Conservation (phyloP, 1,140 invertebrate genomes). For the Drosophila miranda region DNA sequence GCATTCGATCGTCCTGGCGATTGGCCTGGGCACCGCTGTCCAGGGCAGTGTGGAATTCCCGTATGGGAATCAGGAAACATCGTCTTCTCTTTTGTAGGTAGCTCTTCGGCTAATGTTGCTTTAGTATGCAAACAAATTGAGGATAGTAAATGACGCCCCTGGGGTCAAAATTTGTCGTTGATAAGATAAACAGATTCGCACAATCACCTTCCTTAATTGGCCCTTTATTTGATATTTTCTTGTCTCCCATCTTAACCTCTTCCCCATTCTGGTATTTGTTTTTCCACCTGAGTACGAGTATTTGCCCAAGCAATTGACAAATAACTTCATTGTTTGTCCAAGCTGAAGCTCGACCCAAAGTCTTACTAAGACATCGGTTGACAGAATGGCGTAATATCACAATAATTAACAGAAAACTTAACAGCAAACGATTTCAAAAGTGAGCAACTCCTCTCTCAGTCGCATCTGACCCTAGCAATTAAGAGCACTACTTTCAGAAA, state of each 20-base stretch:
- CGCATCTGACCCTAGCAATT: no score
- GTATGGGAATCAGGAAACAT: slow-evolving; percentile 57
- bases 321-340: slow-evolving; percentile 48
- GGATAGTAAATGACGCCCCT: slow-evolving; percentile 24
- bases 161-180: slow-evolving; percentile 8
- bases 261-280: background rate
- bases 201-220: slow-evolving; percentile 68
- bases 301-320: slow-evolving; percentile 70
- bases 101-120: slow-evolving; percentile 16
- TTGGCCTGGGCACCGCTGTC: slow-evolving; percentile 70
- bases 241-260: background rate
- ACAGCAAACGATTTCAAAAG: background rate
- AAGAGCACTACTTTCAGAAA: no score
- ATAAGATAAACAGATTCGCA: slow-evolving; percentile 56
- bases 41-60: slow-evolving; percentile 61
- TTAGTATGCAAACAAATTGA: slow-evolving; percentile 37
- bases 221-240: slow-evolving; percentile 6
- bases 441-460: slow-evolving; percentile 2
- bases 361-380: slow-evolving; percentile 3
- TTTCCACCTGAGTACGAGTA: slow-evolving; percentile 27
- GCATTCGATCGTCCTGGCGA: slow-evolving; percentile 50
- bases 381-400: slow-evolving; percentile 56
- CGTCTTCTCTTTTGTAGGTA: slow-evolving; percentile 21
- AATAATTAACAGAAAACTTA: background rate
- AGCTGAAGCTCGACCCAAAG: slow-evolving; percentile 6